These are phyloP conservation scores for Conopomorpha cramerella DNA, from an alignment of 1,140 invertebrate genomes.

Conservation along the genomic window DNA sequence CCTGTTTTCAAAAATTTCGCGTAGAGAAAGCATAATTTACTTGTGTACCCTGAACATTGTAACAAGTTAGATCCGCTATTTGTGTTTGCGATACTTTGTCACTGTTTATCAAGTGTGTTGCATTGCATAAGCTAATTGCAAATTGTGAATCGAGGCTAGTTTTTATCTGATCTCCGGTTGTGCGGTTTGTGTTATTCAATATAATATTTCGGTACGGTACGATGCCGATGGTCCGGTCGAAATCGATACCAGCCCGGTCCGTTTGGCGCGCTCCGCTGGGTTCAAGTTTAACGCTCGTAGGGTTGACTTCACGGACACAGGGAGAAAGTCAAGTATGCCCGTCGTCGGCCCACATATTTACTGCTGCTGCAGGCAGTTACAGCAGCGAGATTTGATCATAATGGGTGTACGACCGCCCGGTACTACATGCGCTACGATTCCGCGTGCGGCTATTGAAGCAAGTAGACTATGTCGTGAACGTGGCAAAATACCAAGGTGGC, in stretches of 20 bases:
- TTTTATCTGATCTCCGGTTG: conserved; percentile 11
- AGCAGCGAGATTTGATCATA: conserved; percentile 38
- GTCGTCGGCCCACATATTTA: conserved; percentile 35
- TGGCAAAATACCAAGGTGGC: too few species aligned
- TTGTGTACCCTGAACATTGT: too few species aligned
- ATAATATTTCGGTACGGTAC: too few species aligned
- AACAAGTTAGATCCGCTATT: too few species aligned
- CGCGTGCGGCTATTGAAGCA: neutral
- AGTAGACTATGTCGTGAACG: conserved; percentile 29
- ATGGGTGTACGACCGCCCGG: too few species aligned
- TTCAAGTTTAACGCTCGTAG: conserved; percentile 29
- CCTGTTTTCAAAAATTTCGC: conserved; percentile 35
- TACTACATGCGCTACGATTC: too few species aligned
- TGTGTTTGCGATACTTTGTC: too few species aligned
- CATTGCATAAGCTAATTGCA: conserved; percentile 10
- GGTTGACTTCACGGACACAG: conserved; percentile 41
- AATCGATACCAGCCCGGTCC: conserved; percentile 31
- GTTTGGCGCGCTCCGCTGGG: conserved; percentile 33
- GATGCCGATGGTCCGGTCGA: conserved; percentile 28
- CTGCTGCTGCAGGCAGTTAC: conserved; percentile 24
- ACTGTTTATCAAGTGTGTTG: too few species aligned
- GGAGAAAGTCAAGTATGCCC: conserved; percentile 48
- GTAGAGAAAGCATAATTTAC: too few species aligned
- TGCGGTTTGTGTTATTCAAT: conserved; percentile 29
- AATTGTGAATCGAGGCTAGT: conserved; percentile 8